Percentiles rank a stretch among this genome's conserved stretches.
Conservation (phyloP, 2,113 vertebrate species). For the Oncorhynchus mykiss region DNA sequence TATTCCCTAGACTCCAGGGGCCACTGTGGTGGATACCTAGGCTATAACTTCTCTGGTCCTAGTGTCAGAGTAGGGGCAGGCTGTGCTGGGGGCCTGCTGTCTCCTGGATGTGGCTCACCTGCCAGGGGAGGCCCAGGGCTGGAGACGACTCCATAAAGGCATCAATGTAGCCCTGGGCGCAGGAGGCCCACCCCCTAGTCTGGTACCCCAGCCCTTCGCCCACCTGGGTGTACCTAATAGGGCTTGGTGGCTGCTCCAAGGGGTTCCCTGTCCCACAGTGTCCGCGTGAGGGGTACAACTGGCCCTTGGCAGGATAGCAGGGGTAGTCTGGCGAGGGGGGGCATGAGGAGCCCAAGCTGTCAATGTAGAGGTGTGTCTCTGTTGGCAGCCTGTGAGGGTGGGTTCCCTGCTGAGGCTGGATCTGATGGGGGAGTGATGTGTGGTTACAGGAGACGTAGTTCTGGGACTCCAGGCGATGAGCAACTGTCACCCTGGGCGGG, state of each 20-base stretch:
- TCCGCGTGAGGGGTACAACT: constrained; percentile 57
- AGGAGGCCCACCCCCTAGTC: constrained; percentile 56
- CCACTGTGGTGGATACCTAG: not conserved
- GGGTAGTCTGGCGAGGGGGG: constrained; percentile 69
- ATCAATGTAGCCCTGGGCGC: constrained; percentile 65
- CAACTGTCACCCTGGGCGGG: constrained; percentile 19
- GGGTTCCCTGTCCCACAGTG: constrained; percentile 50
- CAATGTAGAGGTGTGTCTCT: constrained; percentile 56
- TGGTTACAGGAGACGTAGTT: constrained; percentile 65
- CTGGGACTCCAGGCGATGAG: constrained; percentile 57
- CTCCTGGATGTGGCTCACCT: constrained; percentile 63
- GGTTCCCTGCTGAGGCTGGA: constrained; percentile 45
- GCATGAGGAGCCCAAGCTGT: constrained; percentile 48
- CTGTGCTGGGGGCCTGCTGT: constrained; percentile 38
- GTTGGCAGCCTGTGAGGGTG: constrained; percentile 41
- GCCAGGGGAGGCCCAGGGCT: constrained; percentile 61
- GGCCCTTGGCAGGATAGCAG: constrained; percentile 60
- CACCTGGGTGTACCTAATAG: constrained; percentile 53
- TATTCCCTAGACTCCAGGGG: constrained; percentile 18
- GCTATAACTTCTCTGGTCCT: constrained; percentile 9
- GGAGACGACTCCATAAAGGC: constrained; percentile 54
- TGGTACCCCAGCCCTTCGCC: constrained; percentile 61
- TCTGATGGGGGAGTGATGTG: constrained; percentile 51
- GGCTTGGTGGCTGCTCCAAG: constrained; percentile 48
- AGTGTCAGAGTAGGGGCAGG: constrained; percentile 52